Percentiles rank a stretch among this genome's conserved stretches.
These are phyloP conservation scores for Melanotaenia maccullochi DNA, from an alignment of 2,797 vertebrate species.

Conservation along the genomic window DNA sequence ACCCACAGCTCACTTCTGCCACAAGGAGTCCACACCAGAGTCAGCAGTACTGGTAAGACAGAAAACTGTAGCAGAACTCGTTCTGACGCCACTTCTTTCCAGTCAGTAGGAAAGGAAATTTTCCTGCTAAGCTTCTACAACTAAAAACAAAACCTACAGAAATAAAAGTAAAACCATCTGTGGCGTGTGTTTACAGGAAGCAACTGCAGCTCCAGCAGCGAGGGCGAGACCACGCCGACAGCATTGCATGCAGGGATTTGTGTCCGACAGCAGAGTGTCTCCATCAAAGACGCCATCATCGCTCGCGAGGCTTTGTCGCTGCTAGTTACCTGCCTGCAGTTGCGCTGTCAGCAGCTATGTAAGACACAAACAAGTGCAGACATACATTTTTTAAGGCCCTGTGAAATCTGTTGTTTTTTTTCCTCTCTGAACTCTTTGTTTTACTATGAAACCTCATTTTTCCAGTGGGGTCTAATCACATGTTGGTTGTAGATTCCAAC, in stretches of 20 bases:
- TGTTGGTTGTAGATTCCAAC: neutral
- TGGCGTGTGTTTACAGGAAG: constrained; percentile 84
- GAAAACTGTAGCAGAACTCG: neutral
- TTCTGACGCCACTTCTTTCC: neutral
- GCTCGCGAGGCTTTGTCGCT: constrained; percentile 97
- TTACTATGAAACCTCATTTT: neutral
- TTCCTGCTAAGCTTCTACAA: neutral
- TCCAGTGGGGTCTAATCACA: neutral
- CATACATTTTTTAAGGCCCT: neutral
- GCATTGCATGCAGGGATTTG: constrained; percentile 96
- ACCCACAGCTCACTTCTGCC: constrained; percentile 89
- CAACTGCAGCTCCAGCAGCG: constrained; percentile 97
- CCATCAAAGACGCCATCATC: constrained; percentile 96
- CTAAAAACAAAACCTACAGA: constrained; percentile 5
- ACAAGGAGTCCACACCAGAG: constrained; percentile 91
- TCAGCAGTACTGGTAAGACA: constrained; percentile 95
- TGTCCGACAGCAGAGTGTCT: constrained; percentile 93
- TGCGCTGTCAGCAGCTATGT: constrained; percentile 97
- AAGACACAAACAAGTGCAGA: constrained; percentile 50
- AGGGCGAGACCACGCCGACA: constrained; percentile 88
- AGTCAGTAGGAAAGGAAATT: neutral
- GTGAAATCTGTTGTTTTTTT: neutral
- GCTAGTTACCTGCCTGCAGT: constrained; percentile 95
- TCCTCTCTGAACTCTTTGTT: neutral
- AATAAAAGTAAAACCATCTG: constrained; percentile 13